A percentile compares a stretch with the other conserved stretches of the same genome.
These are phyloP conservation scores for Drosophila kepulauana DNA, from an alignment of 1,140 invertebrate species.

Conservation along the genomic window DNA sequence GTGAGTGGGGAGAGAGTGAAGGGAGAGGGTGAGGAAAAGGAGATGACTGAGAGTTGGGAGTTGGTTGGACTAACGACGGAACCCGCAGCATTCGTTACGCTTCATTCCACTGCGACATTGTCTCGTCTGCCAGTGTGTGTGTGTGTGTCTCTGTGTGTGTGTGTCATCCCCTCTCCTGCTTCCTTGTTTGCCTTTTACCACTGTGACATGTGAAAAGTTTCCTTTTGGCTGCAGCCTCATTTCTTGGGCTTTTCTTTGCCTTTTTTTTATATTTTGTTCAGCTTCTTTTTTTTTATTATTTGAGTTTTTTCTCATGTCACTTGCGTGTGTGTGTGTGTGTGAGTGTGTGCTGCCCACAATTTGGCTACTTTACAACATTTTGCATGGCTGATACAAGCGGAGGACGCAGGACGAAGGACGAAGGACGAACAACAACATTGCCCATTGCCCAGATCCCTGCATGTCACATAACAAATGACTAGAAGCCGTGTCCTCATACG, in stretches of 20 bases:
- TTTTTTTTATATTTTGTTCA: slow-evolving; percentile 4
- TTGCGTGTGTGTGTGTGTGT: slow-evolving; percentile 5
- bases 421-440: not conserved
- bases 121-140: slow-evolving; percentile 9
- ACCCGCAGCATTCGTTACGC: slow-evolving; percentile 79
- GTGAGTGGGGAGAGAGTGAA: not conserved
- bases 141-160: slow-evolving; percentile 12
- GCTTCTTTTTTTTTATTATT: slow-evolving; percentile 37
- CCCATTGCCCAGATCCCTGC: slow-evolving; percentile 12
- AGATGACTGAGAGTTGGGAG: not conserved
- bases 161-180: not conserved
- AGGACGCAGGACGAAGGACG: not conserved
- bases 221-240: slow-evolving; percentile 28
- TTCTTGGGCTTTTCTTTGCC: slow-evolving; percentile 19
- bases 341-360: slow-evolving; percentile 40
- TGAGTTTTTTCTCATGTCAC: slow-evolving; percentile 33
- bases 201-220: slow-evolving; percentile 77
- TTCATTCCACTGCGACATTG: slow-evolving; percentile 51
- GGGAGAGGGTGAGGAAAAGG: not conserved
- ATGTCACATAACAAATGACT: slow-evolving; percentile 74
- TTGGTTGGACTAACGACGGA: slow-evolving; percentile 60
- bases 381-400: slow-evolving; percentile 38
- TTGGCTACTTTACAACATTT: slow-evolving; percentile 67
- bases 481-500: slow-evolving; percentile 25
- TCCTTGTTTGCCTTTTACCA: not conserved